Evolutionary conservation across 2,797 vertebrate genomes (phyloP).

Genomic region (Vipera ursinii): DNA sequence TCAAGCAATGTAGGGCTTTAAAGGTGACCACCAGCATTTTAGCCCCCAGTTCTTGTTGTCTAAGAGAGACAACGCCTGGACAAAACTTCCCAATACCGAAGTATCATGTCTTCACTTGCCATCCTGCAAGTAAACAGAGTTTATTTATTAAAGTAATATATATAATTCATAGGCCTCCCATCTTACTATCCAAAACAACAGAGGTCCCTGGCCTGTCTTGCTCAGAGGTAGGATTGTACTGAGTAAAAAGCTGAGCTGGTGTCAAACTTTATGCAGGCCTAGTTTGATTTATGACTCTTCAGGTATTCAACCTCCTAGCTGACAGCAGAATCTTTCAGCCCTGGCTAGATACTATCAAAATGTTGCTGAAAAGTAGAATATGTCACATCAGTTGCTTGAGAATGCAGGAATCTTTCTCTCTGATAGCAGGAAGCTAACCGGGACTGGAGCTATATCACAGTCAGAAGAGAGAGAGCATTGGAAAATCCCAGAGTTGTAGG

Average conservation of each 20-base stretch:
- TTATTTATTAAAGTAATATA: background rate
- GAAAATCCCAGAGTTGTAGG: background rate
- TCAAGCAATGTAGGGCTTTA: too few species aligned
- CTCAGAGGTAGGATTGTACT: background rate
- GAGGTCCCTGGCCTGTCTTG: background rate
- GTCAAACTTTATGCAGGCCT: background rate
- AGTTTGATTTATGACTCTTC: background rate
- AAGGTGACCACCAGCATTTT: too few species aligned
- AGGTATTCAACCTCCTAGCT: background rate
- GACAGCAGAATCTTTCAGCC: background rate
- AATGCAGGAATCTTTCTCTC: background rate
- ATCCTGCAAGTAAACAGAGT: background rate
- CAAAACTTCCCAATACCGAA: background rate
- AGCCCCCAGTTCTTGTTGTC: background rate
- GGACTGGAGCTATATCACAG: background rate
- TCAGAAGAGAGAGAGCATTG: background rate
- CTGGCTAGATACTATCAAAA: background rate
- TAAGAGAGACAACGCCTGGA: background rate
- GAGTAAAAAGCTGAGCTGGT: background rate
- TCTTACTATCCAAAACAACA: background rate
- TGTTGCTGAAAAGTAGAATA: background rate
- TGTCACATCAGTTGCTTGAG: background rate
- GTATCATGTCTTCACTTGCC: background rate
- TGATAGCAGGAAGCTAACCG: background rate
- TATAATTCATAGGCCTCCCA: background rate